Percentiles rank a stretch among this genome's conserved stretches.
phyloP scores from a whole-genome alignment of 2,113 vertebrate genomes.

The Arizona elegans region DNA sequence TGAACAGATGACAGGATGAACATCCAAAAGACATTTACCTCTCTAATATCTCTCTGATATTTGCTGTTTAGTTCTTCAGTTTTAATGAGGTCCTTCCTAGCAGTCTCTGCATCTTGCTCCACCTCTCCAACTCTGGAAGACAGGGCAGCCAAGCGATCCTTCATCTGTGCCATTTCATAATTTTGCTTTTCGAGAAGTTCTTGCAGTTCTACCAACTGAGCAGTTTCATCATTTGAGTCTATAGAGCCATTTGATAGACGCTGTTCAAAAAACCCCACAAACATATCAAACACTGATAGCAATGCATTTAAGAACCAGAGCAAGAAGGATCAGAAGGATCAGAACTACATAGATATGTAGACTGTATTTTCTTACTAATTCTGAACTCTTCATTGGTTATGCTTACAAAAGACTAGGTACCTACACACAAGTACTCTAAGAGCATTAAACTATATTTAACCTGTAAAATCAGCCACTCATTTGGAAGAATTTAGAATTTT shows the following conservation, averaged over 20 bases:
- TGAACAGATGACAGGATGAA: not conserved
- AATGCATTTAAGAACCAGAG: not conserved
- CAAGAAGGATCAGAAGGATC: not conserved
- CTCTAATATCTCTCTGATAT: constrained; percentile 97
- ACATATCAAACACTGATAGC: not conserved
- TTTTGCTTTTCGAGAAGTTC: constrained; percentile 97
- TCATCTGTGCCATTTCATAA: constrained; percentile 98
- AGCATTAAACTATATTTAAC: not conserved
- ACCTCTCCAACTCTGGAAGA: constrained; percentile 94
- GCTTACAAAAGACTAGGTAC: not conserved
- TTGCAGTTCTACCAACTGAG: constrained; percentile 94
- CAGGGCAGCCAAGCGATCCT: constrained; percentile 92
- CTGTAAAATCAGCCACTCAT: not conserved
- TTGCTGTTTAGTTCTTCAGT: constrained; percentile 97
- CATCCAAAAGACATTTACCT: constrained; percentile 73
- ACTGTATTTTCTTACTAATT: not conserved
- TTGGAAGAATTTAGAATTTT: not conserved
- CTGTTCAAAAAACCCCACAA: constrained; percentile 64
- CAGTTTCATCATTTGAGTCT: constrained; percentile 89
- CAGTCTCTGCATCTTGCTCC: constrained; percentile 94
- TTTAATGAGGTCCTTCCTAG: constrained; percentile 96
- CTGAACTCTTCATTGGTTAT: not conserved
- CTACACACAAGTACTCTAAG: not conserved
- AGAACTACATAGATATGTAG: not conserved
- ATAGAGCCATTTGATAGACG: constrained; percentile 93